Evolutionary conservation across 1,140 invertebrate genomes (phyloP), one percentile per base, ranked within the genome.

Genomic region (Saccostrea glomerata): DNA sequence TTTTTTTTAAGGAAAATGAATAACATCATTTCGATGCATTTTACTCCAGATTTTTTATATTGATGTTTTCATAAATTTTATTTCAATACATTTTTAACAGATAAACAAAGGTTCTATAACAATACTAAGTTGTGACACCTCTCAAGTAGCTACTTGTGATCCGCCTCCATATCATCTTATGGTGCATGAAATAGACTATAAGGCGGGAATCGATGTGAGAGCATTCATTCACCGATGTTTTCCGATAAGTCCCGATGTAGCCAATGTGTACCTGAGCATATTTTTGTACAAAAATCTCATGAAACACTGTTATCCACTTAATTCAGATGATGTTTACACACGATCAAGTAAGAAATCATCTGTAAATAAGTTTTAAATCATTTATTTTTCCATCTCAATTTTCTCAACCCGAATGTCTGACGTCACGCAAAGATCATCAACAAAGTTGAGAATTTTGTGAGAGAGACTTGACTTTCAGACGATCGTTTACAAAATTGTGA

Each of bases 381-480:
- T 15, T 60, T 73, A 86, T 82, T 86, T 86, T 85, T 77, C 55
- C 70, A 56, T 85, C 87, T n/a, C 82, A 25, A 86, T 63, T 36
- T 82, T 89, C 70, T 86, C 86, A 86, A 86, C 87, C 89, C 77
- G 85, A 63, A 87, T 63, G 70, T 77, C 86, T 89, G 89, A 89
- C 89, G 89, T 89, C 89, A 89, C 89, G 70, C 11, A 84, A 86
- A 84, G 86, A 84, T 85, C 84, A 89, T 89, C 89, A 89, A 89
- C 89, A 89, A 89, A 89, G 89, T 89, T 87, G 83, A 86, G 70
- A 84, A 87, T 87, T 77, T 84, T 20, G 56, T 60, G 40, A 40
- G 54, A 66, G 84, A 85, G 70, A 86, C 89, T 87, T 87, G 86
- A 89, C 84, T 84, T 87, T 83, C 70, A 63, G 58, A 55, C 40